A percentile compares a stretch with the other conserved stretches of the same genome.
Conservation (phyloP, 1,140 invertebrate genomes). For the Dolichoris vasculosae region DNA sequence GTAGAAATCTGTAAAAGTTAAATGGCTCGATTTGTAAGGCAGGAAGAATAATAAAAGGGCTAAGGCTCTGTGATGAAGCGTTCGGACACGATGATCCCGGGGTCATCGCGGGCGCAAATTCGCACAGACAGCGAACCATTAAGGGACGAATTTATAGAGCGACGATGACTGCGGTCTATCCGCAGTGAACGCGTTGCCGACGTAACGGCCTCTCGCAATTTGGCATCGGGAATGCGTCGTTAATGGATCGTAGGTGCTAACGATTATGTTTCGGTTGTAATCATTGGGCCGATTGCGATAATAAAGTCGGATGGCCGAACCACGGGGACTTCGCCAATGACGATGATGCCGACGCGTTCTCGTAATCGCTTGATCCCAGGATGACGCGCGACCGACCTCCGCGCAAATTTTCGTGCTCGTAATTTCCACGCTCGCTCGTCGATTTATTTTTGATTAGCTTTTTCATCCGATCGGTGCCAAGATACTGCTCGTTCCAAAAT, state of each 20-base stretch:
- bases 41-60: neutral
- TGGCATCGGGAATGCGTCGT: constrained; percentile 67
- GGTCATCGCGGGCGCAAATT: constrained; percentile 39
- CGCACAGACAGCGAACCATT: constrained; percentile 28
- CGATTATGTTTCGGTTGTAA: constrained; percentile 74
- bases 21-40: neutral
- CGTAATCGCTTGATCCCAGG: constrained; percentile 68
- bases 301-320: constrained; percentile 70
- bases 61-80: neutral
- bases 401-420: neutral
- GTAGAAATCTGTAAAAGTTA: neutral
- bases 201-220: constrained; percentile 62
- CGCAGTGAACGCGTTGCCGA: neutral
- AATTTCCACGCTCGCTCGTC: neutral
- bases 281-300: constrained; percentile 72
- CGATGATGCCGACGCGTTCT: constrained; percentile 61
- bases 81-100: constrained; percentile 5
- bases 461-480: too few relatives aligned
- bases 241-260: constrained; percentile 71
- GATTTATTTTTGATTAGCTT: neutral
- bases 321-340: constrained; percentile 55
- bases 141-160: constrained; percentile 50
- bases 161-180: constrained; percentile 50
- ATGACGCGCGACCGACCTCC: constrained; percentile 33
- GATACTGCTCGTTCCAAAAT: too few relatives aligned